Conservation (phyloP, 2,113 vertebrate genomes). For the Chroicocephalus ridibundus region DNA sequence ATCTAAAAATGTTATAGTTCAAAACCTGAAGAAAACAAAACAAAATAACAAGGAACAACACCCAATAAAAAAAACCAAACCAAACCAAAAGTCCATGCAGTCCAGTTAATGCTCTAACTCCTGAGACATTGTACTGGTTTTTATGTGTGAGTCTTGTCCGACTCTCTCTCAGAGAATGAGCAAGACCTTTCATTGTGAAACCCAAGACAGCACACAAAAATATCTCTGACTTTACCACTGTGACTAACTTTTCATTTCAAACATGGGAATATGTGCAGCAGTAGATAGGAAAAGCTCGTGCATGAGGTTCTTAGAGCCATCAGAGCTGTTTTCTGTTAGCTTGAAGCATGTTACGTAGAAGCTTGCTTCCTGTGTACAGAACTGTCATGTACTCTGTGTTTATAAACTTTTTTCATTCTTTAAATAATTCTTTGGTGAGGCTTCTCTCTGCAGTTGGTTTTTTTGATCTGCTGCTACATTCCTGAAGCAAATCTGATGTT, state of each 20-base stretch:
- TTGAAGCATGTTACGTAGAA: neutral
- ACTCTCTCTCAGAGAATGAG: neutral
- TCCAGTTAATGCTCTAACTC: neutral
- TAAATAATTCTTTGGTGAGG: neutral
- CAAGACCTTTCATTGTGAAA: neutral
- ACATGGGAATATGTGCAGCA: neutral
- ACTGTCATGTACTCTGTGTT: neutral
- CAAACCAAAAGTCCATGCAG: neutral
- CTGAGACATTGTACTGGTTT: neutral
- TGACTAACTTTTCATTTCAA: neutral
- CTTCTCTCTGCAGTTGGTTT: neutral
- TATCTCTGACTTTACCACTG: neutral
- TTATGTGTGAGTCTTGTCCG: neutral
- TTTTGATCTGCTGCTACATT: neutral
- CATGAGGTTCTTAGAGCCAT: neutral
- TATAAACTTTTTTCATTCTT: neutral
- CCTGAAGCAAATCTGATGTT: neutral
- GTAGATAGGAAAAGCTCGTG: neutral
- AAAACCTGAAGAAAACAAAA: neutral
- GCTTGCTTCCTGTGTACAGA: neutral
- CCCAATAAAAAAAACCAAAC: accelerated
- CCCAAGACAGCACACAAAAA: neutral
- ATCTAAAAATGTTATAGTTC: neutral
- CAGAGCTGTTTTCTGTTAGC: neutral
- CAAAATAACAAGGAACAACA: neutral